Evolutionary conservation across 1,140 invertebrate genomes (phyloP), one percentile per base, ranked within the genome.

Genomic region (Acromyrmex heyeri): DNA sequence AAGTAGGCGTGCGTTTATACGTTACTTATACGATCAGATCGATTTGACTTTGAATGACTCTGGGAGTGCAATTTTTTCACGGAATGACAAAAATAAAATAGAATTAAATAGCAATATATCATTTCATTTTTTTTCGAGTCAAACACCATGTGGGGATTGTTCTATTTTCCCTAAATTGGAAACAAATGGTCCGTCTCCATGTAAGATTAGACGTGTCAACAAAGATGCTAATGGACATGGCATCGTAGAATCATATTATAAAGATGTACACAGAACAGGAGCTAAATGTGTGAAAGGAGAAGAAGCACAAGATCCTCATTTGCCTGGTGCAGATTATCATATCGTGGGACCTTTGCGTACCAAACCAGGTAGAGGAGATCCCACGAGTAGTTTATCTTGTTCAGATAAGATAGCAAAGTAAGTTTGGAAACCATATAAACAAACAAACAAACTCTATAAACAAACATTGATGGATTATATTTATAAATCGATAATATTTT

Each of bases 71-170:
- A 88, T 96, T 78, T 96, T 96, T 85, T 85, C 91, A 50, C 86
- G 93, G 38, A 91, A 93, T 18, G 85, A 93, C 1, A 86, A 88
- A 8, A 75, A 90, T 61, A 92, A 91, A 78, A 97, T 96, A 93
- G 87, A 89, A 85, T 81, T 98, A 0, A 97, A 96, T 87, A 73
- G 95, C n/a, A 94, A 95, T 14, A 92, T 98, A 64, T 95, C 96
- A 18, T 99, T 99, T 95, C 97, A 99, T 94, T 97, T 99, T 92
- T 98, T 97, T 92, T 97, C 97, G 30, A 98, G 97, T 88, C 97
- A 98, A 92, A 96, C 97, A 57, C 99, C 98, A 64, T 99, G 99
- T 96, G 99, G 99, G 0, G 99, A 99, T 97, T 98, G 98, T 27
- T 97, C 98, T n/a, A 99, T 99, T 91, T 97, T 98, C 94, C 95